These are phyloP conservation scores for Drosophila aff. DNA, from an alignment of 1,140 invertebrate genomes.

Conservation along the genomic window DNA sequence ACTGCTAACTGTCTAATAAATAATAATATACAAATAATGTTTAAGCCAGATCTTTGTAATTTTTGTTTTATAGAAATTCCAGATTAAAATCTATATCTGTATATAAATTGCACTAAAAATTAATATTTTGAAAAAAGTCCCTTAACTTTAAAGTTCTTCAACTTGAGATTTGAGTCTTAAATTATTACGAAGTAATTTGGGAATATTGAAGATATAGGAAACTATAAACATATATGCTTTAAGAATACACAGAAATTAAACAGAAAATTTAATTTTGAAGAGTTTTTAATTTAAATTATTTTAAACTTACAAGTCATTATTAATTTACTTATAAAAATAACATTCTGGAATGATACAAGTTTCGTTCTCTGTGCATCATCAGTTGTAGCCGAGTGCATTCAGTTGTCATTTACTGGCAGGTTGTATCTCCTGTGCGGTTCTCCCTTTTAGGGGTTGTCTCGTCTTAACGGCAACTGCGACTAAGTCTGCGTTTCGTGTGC, in stretches of 20 bases:
- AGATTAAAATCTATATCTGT: background rate
- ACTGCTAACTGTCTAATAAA: too few species aligned
- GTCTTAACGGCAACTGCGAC: slow-evolving; percentile 56
- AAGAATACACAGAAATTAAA: too few species aligned
- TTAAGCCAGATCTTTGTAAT: too few species aligned
- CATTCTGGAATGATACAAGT: background rate
- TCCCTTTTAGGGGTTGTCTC: slow-evolving; percentile 61
- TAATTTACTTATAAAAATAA: background rate
- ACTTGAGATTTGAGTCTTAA: too few species aligned
- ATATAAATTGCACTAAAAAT: too few species aligned
- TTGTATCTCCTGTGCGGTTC: slow-evolving; percentile 22
- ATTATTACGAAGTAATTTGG: background rate
- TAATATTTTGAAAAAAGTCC: too few species aligned
- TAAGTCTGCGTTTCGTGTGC: slow-evolving; percentile 56
- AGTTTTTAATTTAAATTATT: too few species aligned
- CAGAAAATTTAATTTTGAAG: too few species aligned
- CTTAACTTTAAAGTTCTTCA: too few species aligned
- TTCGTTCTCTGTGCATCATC: background rate
- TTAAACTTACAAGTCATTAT: too few species aligned
- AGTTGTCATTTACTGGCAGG: slow-evolving; percentile 42
- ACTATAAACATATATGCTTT: too few species aligned
- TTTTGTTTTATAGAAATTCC: background rate
- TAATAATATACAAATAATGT: background rate
- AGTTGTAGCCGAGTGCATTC: slow-evolving; percentile 21
- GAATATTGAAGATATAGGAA: background rate